A percentile compares a stretch with the other conserved stretches of the same genome.
phyloP scores from a whole-genome alignment of 2,888 invertebrate genomes.

The Halocaridina rubra region DNA sequence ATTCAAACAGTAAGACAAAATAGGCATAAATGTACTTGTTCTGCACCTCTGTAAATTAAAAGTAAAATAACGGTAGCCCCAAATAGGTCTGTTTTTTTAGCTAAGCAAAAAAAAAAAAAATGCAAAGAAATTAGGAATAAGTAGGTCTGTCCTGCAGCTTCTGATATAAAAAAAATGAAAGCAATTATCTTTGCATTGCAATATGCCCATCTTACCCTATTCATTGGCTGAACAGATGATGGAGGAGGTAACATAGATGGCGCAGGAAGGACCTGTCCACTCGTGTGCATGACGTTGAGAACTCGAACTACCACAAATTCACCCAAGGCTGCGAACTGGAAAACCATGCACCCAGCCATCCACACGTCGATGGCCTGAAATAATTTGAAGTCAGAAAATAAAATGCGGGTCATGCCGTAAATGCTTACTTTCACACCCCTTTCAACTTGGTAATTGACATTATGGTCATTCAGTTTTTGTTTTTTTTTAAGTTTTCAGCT shows the following conservation, averaged over 20 bases:
- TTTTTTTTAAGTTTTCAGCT: no score
- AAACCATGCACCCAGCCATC: constrained; percentile 91
- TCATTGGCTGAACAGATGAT: background rate
- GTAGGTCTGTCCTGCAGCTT: no score
- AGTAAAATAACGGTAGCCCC: no score
- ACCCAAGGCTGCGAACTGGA: constrained; percentile 84
- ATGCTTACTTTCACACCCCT: background rate
- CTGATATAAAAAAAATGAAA: no score
- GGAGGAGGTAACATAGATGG: background rate
- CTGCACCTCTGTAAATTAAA: no score
- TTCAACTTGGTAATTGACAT: background rate
- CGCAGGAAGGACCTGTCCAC: background rate
- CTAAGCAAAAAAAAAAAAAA: background rate
- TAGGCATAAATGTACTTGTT: no score
- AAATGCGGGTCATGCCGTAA: background rate
- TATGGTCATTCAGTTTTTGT: no score
- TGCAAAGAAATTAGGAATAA: background rate
- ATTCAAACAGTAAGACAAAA: no score
- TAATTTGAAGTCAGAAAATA: no score
- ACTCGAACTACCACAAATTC: constrained; percentile 88
- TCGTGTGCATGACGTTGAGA: constrained; percentile 75
- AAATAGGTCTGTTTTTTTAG: no score
- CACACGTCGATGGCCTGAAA: constrained; percentile 84
- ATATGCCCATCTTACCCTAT: no score
- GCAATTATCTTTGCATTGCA: no score